Evolutionary conservation across 92 coral and sea anemone species (phyloP), one percentile per base, ranked within the genome.

Genomic region (Parazoanthus darwini): DNA sequence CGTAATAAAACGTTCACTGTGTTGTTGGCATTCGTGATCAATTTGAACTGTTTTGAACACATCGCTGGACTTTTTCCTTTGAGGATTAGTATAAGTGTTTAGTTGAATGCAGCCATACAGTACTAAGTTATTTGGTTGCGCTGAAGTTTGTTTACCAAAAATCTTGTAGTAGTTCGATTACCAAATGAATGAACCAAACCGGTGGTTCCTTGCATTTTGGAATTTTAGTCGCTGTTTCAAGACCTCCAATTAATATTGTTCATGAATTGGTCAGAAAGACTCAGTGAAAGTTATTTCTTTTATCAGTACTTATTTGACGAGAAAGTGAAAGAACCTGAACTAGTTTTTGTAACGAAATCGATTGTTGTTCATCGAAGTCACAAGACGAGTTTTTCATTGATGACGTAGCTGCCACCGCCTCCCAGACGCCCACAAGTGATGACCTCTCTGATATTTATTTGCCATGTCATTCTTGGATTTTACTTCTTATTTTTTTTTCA

Each of bases 401-500:
- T 94, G 96, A 94, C 96, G 96, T 92, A 86, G 89, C 54, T 72
- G 92, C 77, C 96, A 70, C 91, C 93, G 90, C 94, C 96, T 93
- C 96, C 89, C 83, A 26, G 77, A 91, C 93, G 91, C 94, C 96
- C 93, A 59, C 92, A 2, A 8, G 51, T 48, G 51, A 54, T 20
- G 59, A 13, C 20, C 59, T 54, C 6, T 44, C 33, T 8, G 50
- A 46, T 46, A 46, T 46, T 46, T 46, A 46, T 46, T 5, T 48
- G 51, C 51, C 20, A 54, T 54, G 59, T 54, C 20, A 54, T 54
- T 54, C 59, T 54, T 54, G 18, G 20, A 54, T 54, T 54, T 13
- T 46, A 5, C 7, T 4, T 46, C 5, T 46, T 4, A n/a, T 6
- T 15, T 54, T 0, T 15, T 54, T 54, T 54, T 3, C 3, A 54